A percentile compares a stretch with the other conserved stretches of the same genome.
phyloP scores from a whole-genome alignment of 1,140 invertebrate species.

The Spodoptera frugiperda region DNA sequence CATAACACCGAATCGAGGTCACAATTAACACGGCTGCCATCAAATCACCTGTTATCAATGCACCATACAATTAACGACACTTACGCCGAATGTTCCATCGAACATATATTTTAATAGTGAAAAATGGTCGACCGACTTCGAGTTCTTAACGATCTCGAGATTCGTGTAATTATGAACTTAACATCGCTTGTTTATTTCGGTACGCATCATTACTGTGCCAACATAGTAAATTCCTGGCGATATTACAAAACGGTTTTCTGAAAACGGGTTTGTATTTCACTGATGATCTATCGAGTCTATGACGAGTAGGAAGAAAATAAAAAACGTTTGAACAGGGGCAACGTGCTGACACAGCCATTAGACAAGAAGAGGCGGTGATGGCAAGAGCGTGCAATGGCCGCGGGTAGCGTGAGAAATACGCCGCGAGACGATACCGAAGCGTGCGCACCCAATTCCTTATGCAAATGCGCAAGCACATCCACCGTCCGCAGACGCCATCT shows the following conservation, averaged over 20 bases:
- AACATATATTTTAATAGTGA: slow-evolving; percentile 75
- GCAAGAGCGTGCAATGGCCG: slow-evolving; percentile 57
- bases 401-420: slow-evolving; percentile 81
- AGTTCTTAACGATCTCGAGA: slow-evolving; percentile 64
- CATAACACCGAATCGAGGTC: slow-evolving; percentile 32
- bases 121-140: slow-evolving; percentile 69
- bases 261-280: slow-evolving; percentile 32
- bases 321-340: slow-evolving; percentile 43
- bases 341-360: slow-evolving; percentile 59
- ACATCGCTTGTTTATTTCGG: slow-evolving; percentile 69
- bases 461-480: slow-evolving; percentile 75
- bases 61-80: slow-evolving; percentile 68
- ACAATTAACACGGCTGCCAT: slow-evolving; percentile 49
- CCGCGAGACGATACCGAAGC: slow-evolving; percentile 67
- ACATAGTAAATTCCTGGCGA: slow-evolving; percentile 65
- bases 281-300: not conserved
- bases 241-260: slow-evolving; percentile 62
- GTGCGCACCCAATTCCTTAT: slow-evolving; percentile 83
- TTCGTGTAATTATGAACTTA: slow-evolving; percentile 77
- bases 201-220: slow-evolving; percentile 66
- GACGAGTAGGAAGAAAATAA: slow-evolving; percentile 32
- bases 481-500: slow-evolving; percentile 44
- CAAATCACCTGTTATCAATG: slow-evolving; percentile 73
- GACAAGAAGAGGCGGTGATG: slow-evolving; percentile 57
- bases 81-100: slow-evolving; percentile 62